Conservation (phyloP, 1,140 invertebrate species). For the Drosophila dunni region DNA sequence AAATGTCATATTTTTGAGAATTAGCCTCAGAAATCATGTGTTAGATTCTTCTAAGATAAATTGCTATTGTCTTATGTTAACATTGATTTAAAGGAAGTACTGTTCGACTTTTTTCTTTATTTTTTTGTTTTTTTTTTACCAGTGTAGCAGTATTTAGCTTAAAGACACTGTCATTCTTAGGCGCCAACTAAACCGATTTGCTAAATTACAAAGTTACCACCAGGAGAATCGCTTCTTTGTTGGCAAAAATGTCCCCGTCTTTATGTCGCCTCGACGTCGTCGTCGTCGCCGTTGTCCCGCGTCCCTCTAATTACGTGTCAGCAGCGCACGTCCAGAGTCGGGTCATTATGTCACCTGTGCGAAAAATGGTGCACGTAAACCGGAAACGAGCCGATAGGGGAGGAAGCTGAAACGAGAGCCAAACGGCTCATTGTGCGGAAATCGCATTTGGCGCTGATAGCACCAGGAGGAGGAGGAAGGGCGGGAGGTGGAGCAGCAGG, state of each 20-base stretch:
- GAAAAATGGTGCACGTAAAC: constrained; percentile 77
- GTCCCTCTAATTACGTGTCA: constrained; percentile 66
- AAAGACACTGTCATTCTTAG: constrained; percentile 30
- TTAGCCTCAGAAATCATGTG: too few species aligned
- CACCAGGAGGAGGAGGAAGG: not conserved
- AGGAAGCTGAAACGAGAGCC: constrained; percentile 4
- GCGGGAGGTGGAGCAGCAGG: constrained; percentile 8
- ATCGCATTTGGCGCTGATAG: constrained; percentile 73
- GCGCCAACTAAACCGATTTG: constrained; percentile 71
- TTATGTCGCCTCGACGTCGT: too few species aligned
- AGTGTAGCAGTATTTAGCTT: too few species aligned
- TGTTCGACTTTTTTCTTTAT: too few species aligned
- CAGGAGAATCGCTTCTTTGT: constrained; percentile 3
- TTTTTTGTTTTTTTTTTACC: too few species aligned
- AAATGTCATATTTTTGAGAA: too few species aligned
- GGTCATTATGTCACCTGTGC: constrained; percentile 77
- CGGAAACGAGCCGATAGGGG: constrained; percentile 53
- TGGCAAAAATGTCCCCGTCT: not conserved
- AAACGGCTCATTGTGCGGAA: constrained; percentile 70
- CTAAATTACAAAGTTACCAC: constrained; percentile 67
- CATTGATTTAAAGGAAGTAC: too few species aligned
- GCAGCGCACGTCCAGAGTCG: constrained; percentile 46
- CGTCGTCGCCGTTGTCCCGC: not conserved
- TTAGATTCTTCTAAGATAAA: too few species aligned
- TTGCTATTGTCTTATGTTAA: too few species aligned